phyloP scores from a whole-genome alignment of 2,888 invertebrate species.

The Platynereis dumerilii region DNA sequence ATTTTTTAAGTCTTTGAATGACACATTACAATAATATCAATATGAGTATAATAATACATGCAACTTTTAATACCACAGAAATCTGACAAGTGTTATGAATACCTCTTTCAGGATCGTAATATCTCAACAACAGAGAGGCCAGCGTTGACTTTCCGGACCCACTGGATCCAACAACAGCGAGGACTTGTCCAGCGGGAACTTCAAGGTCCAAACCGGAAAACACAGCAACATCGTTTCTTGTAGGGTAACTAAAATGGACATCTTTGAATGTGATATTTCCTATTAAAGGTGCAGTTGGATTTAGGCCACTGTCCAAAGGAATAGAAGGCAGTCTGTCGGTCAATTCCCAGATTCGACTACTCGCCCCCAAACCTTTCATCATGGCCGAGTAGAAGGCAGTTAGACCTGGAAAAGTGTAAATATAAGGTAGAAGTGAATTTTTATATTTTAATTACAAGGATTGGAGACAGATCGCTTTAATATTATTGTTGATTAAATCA shows the following conservation, averaged over 20 bases:
- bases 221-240: slow-evolving; percentile 69
- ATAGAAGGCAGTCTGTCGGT: slow-evolving; percentile 81
- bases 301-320: slow-evolving; percentile 71
- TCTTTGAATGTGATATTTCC: slow-evolving; percentile 80
- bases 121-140: slow-evolving; percentile 79
- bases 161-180: slow-evolving; percentile 88
- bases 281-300: slow-evolving; percentile 64
- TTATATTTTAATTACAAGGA: no score
- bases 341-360: slow-evolving; percentile 86
- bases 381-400: slow-evolving; percentile 92
- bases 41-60: no score
- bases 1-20: no score
- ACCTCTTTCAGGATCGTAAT: slow-evolving; percentile 76
- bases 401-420: slow-evolving; percentile 64
- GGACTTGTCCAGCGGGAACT: slow-evolving; percentile 72
- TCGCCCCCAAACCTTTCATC: slow-evolving; percentile 92
- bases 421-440: no score
- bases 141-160: slow-evolving; percentile 96
- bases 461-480: no score
- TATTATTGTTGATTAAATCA: no score
- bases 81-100: not conserved
- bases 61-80: no score
- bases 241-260: slow-evolving; percentile 77
- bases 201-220: slow-evolving; percentile 74
- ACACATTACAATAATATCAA: no score